Conservation (phyloP, 2,113 vertebrate species). For the Brachyistius frenatus region DNA sequence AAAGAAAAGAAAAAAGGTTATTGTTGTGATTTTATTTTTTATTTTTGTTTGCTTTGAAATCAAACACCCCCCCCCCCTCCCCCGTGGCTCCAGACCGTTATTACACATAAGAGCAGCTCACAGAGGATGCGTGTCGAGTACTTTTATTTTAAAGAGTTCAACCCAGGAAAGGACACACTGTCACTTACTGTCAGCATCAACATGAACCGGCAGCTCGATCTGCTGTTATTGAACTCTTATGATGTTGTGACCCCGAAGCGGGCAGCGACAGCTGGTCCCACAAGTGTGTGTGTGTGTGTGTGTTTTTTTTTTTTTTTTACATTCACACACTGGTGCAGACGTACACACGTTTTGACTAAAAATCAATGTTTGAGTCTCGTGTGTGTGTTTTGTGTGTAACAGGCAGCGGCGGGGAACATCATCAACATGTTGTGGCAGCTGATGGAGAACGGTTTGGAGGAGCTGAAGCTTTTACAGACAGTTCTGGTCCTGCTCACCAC, state of each 20-base stretch:
- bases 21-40: background rate
- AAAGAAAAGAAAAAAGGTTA: background rate
- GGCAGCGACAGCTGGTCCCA: slow-evolving; percentile 47
- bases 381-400: slow-evolving; percentile 44
- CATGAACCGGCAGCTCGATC: slow-evolving; percentile 20
- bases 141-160: slow-evolving; percentile 25
- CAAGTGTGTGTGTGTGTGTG: slow-evolving; percentile 22
- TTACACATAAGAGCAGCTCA: background rate
- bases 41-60: no score
- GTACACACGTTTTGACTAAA: background rate
- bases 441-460: slow-evolving; percentile 98
- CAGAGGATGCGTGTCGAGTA: background rate
- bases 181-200: slow-evolving; percentile 49
- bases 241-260: slow-evolving; percentile 28
- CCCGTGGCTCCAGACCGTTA: background rate
- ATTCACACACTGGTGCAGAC: no score
- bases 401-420: slow-evolving; percentile 97
- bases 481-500: slow-evolving; percentile 98
- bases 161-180: slow-evolving; percentile 33
- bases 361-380: background rate
- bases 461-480: slow-evolving; percentile 97
- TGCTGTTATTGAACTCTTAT: slow-evolving; percentile 24
- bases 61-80: background rate
- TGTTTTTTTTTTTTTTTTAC: background rate
- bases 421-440: slow-evolving; percentile 99